Conservation (phyloP, 2,888 invertebrate species). For the Cheiracanthium punctorium region DNA sequence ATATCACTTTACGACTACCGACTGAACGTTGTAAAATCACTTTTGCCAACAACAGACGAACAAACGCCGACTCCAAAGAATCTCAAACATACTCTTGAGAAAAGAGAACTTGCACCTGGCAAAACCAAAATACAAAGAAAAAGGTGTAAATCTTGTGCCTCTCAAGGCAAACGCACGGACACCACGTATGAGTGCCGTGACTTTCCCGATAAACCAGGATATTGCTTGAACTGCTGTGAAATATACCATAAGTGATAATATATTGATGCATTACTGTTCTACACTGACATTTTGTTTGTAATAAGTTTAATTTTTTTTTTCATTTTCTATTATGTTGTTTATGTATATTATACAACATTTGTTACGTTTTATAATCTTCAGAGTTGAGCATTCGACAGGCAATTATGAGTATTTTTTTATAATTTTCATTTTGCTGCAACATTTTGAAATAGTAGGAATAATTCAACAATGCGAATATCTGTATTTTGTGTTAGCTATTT, state of each 20-base stretch:
- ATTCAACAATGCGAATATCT: slow-evolving; percentile 40
- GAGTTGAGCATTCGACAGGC: slow-evolving; percentile 30
- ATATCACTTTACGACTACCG: slow-evolving; percentile 33
- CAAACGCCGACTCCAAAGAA: slow-evolving; percentile 26
- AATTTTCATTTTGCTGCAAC: slow-evolving; percentile 31
- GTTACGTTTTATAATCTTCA: slow-evolving; percentile 29
- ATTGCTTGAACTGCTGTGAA: slow-evolving; percentile 31
- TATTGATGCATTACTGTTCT: slow-evolving; percentile 23
- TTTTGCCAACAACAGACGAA: slow-evolving; percentile 34
- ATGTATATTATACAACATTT: slow-evolving; percentile 20
- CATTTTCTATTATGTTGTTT: slow-evolving; percentile 20
- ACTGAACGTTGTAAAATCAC: slow-evolving; percentile 28
- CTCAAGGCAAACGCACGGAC: slow-evolving; percentile 31
- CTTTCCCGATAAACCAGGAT: slow-evolving; percentile 30
- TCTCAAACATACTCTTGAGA: slow-evolving; percentile 29
- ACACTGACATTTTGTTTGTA: slow-evolving; percentile 39
- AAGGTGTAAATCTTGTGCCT: slow-evolving; percentile 31
- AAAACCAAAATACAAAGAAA: slow-evolving; percentile 32
- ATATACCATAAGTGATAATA: slow-evolving; percentile 22
- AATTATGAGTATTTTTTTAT: slow-evolving; percentile 13
- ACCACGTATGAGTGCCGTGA: slow-evolving; percentile 26
- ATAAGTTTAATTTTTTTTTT: slow-evolving; percentile 24
- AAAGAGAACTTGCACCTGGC: too few relatives aligned
- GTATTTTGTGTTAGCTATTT: slow-evolving; percentile 19
- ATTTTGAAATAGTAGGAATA: slow-evolving; percentile 40